These are phyloP conservation scores for Scomber scombrus DNA, from an alignment of 2,113 vertebrate genomes.

Conservation along the genomic window DNA sequence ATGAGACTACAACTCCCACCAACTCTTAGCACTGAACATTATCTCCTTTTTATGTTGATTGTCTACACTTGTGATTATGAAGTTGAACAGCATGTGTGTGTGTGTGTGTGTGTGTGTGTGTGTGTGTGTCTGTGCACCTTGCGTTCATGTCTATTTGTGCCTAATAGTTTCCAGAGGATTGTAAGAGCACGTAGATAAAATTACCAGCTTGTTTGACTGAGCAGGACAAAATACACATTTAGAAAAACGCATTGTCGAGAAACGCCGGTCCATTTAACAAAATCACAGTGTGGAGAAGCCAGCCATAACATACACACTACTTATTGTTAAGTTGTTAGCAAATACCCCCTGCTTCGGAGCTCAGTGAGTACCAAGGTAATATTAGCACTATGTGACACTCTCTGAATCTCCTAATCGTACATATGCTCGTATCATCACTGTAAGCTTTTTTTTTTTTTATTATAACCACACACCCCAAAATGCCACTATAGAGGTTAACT, in stretches of 20 bases:
- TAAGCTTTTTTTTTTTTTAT: background rate
- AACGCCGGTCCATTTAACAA: conserved; percentile 17
- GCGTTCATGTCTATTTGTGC: background rate
- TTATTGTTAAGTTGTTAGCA: conserved; percentile 47
- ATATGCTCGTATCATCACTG: background rate
- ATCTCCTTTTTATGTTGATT: conserved; percentile 67
- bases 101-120: background rate
- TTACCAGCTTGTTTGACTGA: conserved; percentile 21
- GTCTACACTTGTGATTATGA: conserved; percentile 59
- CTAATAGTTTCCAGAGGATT: conserved; percentile 16
- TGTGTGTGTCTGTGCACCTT: conserved; percentile 10
- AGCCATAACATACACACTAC: conserved; percentile 5
- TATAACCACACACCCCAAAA: background rate
- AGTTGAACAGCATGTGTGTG: conserved; percentile 14
- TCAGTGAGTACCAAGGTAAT: conserved; percentile 12
- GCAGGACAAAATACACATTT: conserved; percentile 32
- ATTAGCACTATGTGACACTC: conserved; percentile 2
- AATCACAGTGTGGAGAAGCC: conserved; percentile 12
- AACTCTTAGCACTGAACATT: conserved; percentile 37
- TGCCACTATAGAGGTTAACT: too few species aligned
- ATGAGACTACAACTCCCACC: conserved; percentile 50
- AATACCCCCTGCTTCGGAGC: conserved; percentile 29
- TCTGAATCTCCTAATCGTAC: background rate
- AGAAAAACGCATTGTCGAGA: conserved; percentile 14
- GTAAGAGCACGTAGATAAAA: conserved; percentile 1